Evolutionary conservation across 2,113 vertebrate genomes (phyloP).

Genomic region (Chionis minor): DNA sequence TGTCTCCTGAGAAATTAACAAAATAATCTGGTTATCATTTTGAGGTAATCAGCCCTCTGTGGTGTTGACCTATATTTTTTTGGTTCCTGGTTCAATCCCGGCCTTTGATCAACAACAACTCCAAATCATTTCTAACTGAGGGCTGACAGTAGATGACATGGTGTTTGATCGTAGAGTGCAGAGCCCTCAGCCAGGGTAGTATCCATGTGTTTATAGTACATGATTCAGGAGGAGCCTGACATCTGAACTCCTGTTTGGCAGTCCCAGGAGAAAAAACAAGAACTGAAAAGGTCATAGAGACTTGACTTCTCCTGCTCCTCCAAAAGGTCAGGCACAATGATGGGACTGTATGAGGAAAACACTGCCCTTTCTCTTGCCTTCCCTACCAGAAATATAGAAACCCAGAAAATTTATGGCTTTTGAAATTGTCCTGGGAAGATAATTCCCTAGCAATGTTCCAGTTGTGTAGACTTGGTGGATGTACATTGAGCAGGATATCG

Average conservation of each 20-base stretch:
- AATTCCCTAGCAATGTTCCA: neutral
- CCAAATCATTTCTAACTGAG: neutral
- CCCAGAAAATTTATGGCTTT: neutral
- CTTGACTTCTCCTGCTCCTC: neutral
- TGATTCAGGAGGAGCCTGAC: neutral
- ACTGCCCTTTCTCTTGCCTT: neutral
- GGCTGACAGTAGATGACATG: neutral
- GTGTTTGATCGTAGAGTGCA: neutral
- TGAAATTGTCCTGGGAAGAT: neutral
- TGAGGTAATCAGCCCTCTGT: neutral
- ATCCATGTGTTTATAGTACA: neutral
- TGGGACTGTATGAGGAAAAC: neutral
- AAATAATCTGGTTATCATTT: neutral
- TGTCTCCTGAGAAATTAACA: neutral
- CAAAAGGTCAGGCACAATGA: neutral
- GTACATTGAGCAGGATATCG: neutral
- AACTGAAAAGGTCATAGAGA: neutral
- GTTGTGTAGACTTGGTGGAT: neutral
- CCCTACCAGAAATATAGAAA: neutral
- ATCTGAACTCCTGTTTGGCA: neutral
- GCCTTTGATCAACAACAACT: neutral
- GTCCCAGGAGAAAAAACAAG: neutral
- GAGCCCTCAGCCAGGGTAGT: neutral
- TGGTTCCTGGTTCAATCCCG: neutral
- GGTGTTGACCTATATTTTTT: neutral